A percentile compares a stretch with the other conserved stretches of the same genome.
Conservation (phyloP, 2,797 vertebrate species). For the Streptopelia turtur region DNA sequence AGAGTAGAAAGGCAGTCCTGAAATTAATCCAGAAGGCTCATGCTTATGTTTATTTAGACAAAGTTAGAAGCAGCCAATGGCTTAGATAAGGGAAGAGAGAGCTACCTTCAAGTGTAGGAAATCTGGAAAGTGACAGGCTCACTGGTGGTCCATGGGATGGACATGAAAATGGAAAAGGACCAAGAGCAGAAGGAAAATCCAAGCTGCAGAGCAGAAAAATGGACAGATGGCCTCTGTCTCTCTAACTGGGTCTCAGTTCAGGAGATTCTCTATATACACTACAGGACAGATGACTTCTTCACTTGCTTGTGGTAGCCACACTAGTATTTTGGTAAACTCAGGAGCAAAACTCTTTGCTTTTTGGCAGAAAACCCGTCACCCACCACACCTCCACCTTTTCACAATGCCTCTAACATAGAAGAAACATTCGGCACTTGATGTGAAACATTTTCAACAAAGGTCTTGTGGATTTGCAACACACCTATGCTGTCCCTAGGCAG, state of each 20-base stretch:
- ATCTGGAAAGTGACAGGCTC: background rate
- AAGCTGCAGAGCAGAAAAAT: background rate
- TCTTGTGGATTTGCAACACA: background rate
- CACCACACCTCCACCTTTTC: background rate
- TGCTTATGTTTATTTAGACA: background rate
- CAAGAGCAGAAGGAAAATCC: background rate
- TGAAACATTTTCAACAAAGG: background rate
- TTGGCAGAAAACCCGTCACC: background rate
- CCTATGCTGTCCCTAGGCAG: background rate
- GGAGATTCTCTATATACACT: background rate
- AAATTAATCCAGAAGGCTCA: background rate
- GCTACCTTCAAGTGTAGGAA: background rate
- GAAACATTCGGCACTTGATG: background rate
- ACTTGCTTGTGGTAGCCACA: background rate
- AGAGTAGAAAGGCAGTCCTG: background rate
- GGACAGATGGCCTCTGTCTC: background rate
- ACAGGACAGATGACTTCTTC: background rate
- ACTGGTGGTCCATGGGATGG: background rate
- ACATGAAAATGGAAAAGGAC: background rate
- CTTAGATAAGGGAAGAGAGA: background rate
- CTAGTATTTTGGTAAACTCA: background rate
- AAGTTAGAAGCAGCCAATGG: background rate
- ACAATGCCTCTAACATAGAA: background rate
- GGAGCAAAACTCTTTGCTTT: background rate
- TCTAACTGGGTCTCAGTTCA: background rate